Evolutionary conservation across 2,113 vertebrate species (phyloP).

Genomic region (Burhinus oedicnemus): DNA sequence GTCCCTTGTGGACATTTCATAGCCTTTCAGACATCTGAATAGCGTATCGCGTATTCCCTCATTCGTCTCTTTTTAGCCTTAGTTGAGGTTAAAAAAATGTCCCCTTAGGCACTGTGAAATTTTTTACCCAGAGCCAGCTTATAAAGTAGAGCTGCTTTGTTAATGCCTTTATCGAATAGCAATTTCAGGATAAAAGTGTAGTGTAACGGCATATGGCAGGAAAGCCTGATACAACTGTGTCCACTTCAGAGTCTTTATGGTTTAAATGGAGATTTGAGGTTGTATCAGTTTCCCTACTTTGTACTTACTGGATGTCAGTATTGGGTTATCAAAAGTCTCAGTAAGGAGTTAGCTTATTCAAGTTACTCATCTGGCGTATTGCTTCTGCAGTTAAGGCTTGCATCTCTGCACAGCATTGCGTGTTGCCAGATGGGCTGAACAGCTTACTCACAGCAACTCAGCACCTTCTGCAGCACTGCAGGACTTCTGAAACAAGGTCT

Average conservation of each 20-base stretch:
- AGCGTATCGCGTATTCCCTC: neutral
- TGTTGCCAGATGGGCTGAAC: neutral
- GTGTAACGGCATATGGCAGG: neutral
- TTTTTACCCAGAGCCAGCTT: constrained; percentile 17
- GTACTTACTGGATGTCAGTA: neutral
- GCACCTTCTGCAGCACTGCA: neutral
- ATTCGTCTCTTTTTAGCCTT: neutral
- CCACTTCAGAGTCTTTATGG: constrained; percentile 1
- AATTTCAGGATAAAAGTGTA: constrained; percentile 15
- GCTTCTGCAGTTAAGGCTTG: neutral
- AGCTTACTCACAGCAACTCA: neutral
- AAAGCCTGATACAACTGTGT: neutral
- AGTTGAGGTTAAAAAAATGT: constrained; percentile 5
- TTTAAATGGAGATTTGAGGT: neutral
- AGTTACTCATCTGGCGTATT: neutral
- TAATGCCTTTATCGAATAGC: constrained; percentile 21
- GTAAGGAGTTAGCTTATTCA: neutral
- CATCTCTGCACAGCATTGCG: accelerated
- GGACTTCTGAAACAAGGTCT: neutral
- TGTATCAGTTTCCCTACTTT: neutral
- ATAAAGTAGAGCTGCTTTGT: constrained; percentile 4
- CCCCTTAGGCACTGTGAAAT: constrained; percentile 22
- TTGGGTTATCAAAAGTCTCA: neutral
- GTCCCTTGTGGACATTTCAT: constrained; percentile 49
- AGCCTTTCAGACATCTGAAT: constrained; percentile 34